A percentile compares a stretch with the other conserved stretches of the same genome.
Conservation (phyloP, 2,797 vertebrate genomes). For the Hemitrygon akajei region DNA sequence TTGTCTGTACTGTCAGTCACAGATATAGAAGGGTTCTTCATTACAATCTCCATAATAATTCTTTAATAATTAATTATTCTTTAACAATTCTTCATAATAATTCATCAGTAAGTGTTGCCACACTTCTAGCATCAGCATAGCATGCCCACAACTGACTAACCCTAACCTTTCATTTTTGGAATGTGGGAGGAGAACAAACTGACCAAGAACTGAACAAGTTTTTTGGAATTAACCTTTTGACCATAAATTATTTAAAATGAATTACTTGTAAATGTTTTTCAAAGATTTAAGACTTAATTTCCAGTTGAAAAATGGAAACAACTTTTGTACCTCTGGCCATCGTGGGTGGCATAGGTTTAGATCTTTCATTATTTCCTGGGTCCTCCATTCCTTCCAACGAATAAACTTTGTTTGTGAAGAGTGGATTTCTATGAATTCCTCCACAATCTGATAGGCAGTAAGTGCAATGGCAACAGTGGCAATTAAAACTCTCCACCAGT, state of each 20-base stretch:
- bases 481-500: conserved; percentile 42
- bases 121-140: too few species aligned
- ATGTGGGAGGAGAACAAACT: neutral
- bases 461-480: conserved; percentile 39
- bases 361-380: conserved; percentile 41
- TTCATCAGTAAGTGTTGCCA: too few species aligned
- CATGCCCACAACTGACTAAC: too few species aligned
- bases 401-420: conserved; percentile 39
- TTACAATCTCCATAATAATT: too few species aligned
- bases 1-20: too few species aligned
- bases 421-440: conserved; percentile 43
- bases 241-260: neutral
- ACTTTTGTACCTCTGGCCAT: conserved; percentile 41
- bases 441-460: conserved; percentile 40
- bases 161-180: too few species aligned
- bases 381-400: conserved; percentile 41
- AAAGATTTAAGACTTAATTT: neutral
- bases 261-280: neutral
- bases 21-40: too few species aligned
- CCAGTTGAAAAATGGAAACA: neutral
- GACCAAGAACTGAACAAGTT: neutral
- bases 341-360: conserved; percentile 41
- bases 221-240: neutral
- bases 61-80: too few species aligned
- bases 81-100: too few species aligned